phyloP scores from a whole-genome alignment of 1,140 invertebrate species.

The Hycleus phaleratus region DNA sequence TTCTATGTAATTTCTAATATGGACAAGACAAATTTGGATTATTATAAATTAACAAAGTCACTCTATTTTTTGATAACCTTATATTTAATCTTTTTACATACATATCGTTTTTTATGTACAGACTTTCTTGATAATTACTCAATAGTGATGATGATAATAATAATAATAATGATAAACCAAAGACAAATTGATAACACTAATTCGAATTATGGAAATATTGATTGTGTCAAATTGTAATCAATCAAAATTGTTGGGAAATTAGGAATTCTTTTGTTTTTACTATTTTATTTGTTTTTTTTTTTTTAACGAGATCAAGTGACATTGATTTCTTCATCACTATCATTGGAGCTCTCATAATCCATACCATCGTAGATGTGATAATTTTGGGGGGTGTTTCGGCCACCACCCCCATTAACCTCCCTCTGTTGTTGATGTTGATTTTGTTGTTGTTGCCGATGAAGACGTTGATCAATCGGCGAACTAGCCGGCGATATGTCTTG shows the following conservation, averaged over 20 bases:
- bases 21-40: no score
- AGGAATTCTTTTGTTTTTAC: constrained; percentile 4
- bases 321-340: constrained; percentile 72
- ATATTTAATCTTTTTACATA: constrained; percentile 5
- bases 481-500: constrained; percentile 41
- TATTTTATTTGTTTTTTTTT: no score
- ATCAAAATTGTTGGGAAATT: background rate
- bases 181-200: no score
- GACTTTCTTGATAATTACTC: background rate
- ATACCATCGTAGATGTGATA: constrained; percentile 34
- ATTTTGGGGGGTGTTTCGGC: constrained; percentile 11
- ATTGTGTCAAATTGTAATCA: no score
- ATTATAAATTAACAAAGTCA: no score
- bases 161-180: no score
- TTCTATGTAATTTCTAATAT: no score
- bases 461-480: constrained; percentile 32
- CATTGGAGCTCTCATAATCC: constrained; percentile 61
- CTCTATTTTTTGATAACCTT: background rate
- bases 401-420: constrained; percentile 3
- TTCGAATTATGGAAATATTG: no score
- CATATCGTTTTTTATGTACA: constrained; percentile 10
- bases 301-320: constrained; percentile 58
- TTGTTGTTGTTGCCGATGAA: no score
- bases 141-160: no score
- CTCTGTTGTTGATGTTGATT: constrained; percentile 15